phyloP scores from a whole-genome alignment of 2,113 vertebrate genomes.

The Lynx canadensis region DNA sequence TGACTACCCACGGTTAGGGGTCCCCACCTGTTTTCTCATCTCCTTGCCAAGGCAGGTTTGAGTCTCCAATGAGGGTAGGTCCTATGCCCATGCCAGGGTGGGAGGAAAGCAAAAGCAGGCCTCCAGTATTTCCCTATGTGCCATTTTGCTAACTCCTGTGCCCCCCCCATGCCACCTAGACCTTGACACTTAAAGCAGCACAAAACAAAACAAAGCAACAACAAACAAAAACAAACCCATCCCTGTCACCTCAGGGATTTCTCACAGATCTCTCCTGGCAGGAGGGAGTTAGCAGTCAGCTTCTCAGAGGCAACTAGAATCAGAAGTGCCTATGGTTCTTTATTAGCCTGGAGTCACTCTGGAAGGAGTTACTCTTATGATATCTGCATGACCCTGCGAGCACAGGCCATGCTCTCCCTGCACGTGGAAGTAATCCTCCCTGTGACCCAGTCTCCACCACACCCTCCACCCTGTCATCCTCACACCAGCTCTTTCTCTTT shows the following conservation, averaged over 20 bases:
- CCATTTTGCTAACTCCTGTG: neutral
- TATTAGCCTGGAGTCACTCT: neutral
- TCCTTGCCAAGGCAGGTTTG: neutral
- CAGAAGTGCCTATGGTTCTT: neutral
- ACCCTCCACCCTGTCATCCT: neutral
- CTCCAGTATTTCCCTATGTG: neutral
- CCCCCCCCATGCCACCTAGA: neutral
- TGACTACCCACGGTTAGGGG: neutral
- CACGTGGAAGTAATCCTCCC: neutral
- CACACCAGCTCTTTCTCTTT: neutral
- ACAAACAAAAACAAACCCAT: neutral
- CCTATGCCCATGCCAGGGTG: neutral
- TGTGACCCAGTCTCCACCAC: neutral
- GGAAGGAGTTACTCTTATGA: neutral
- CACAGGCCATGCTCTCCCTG: neutral
- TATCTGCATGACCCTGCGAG: neutral
- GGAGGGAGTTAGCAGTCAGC: neutral
- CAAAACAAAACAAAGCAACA: neutral
- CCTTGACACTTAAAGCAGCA: neutral
- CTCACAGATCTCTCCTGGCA: slow-evolving; percentile 5
- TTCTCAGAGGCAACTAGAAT: neutral
- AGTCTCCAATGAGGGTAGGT: neutral
- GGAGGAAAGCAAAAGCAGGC: neutral
- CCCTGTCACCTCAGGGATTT: neutral
- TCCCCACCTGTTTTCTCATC: neutral